Evolutionary conservation across 2,888 invertebrate genomes (phyloP), one percentile per base, ranked within the genome.

Genomic region (Dryobotodes eremita): DNA sequence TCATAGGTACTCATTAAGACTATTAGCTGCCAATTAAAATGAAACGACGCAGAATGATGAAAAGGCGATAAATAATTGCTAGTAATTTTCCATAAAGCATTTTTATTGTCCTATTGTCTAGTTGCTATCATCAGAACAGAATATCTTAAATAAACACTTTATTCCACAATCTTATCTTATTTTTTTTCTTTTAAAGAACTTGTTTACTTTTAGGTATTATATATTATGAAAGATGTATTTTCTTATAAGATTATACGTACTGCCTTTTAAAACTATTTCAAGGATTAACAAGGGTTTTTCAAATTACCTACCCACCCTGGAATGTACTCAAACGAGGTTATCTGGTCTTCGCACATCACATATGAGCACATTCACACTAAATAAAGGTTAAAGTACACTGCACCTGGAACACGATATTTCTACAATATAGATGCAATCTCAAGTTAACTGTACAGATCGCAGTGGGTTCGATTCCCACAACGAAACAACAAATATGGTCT

Each of bases 151-250:
- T 59, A 77, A 13, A 48, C 26, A n/a, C 13, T 26, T 36, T 0
- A 48, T 57, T n/a, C 11, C 8, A 53, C 31, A 57, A 78, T 78
- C 48, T 59, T 70, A 79, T 79, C 79, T 42, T 71, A 23, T 26
- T 48, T 6, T 31, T 20, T 6, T 36, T 57, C 36, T 36, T 23
- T 0, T 20, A n/a, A 26, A 62, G 8, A 17, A 42, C 0, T 42
- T 68, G 36, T 50, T 48, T 57, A 50, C 26, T 26, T 78, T 20
- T 20, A 20, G 15, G n/a, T 48, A 46, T 23, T 17, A 50, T 23
- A 36, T 36, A 36, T 36, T 36, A 31, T 0, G 23, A 42, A 42
- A 77, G 13, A 42, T 73, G 42, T 17, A 0, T 20, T 15, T 50
- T 20, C 70, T n/a, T 70, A 17, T 11, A 23, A 23, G 46, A 31